Base-by-base conservation (phyloP, 1,140 invertebrate species). In the Bombus breviceps region DNA sequence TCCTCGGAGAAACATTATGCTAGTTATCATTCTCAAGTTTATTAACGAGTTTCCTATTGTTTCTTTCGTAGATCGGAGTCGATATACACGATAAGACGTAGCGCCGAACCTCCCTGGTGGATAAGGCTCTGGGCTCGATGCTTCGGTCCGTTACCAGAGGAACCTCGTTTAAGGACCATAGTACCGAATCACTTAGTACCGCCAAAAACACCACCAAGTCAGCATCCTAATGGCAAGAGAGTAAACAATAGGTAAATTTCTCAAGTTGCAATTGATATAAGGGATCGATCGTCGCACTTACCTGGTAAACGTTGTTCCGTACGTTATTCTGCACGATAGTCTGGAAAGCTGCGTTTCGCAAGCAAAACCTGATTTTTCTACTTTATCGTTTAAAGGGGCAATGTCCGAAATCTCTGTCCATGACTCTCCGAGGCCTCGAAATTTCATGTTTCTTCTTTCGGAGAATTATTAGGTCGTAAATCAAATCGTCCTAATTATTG, bases 171-270 rank as follows among this genome's bases (percentile, higher is more conserved):
- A 89, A 95, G 98, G 4, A 96, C 96, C 69, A 97, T 98, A 73
- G 97, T 98, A 83, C 97, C 98, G 66, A 98, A 98, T 95, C 98
- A 98, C 92, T 96, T 97, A 47, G 96, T 98, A 85, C 97, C 98
- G 18, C 96, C 97, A 13, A 97, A 97, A 93, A 98, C 97, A 0
- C 96, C 97, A 13, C 95, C 96, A 18, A 97, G 97, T 92, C 96
- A 97, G 80, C 98, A 99, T 94, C 98, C 98, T 1, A 99, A 99
- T 94, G 96, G 97, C 1, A 96, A 96, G 28, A 97, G 97, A 92
- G 96, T 97, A 71, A 96, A 97, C 90, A 99, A 99, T 95, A 94
- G 95, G 95, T 95, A 75, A 88, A n/a, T 39, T 62, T 28, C 6
- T 57, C 6, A 53, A 53, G 12, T 57, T 12, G 2, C 1, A 3